phyloP scores from a whole-genome alignment of 2,113 vertebrate species.

The Erythrocercus mccallii region DNA sequence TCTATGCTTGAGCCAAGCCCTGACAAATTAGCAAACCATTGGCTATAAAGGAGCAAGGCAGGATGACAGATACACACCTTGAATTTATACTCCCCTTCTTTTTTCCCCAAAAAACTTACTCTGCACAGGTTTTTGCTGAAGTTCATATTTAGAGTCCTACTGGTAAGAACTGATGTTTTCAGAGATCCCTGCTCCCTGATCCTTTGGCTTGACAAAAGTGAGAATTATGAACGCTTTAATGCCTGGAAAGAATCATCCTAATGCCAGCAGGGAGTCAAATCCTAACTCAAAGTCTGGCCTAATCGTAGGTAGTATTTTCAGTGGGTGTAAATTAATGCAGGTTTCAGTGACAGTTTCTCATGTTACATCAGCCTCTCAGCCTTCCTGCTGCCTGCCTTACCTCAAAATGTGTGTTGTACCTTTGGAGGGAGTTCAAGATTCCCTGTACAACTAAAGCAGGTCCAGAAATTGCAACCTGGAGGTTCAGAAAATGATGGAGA shows the following conservation, averaged over 20 bases:
- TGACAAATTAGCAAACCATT: neutral
- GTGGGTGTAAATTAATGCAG: neutral
- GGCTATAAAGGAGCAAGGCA: neutral
- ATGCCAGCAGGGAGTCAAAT: neutral
- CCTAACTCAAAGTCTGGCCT: neutral
- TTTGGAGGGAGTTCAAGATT: neutral
- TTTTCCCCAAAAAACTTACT: neutral
- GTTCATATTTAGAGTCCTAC: neutral
- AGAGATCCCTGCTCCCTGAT: neutral
- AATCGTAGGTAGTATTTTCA: neutral
- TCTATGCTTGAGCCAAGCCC: neutral
- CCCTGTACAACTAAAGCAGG: neutral
- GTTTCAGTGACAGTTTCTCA: neutral
- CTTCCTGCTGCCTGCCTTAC: neutral
- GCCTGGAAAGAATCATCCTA: neutral
- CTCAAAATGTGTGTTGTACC: neutral
- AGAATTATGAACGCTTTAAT: neutral
- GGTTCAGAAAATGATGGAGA: constrained; percentile 37
- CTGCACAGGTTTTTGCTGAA: neutral
- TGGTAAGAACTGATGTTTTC: neutral
- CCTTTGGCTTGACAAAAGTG: neutral
- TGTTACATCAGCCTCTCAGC: neutral
- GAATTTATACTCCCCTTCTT: neutral
- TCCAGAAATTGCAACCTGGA: neutral
- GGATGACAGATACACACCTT: neutral